Evolutionary conservation across 2,797 vertebrate genomes (phyloP), one percentile per base, ranked within the genome.

Genomic region (Pipistrellus kuhlii): DNA sequence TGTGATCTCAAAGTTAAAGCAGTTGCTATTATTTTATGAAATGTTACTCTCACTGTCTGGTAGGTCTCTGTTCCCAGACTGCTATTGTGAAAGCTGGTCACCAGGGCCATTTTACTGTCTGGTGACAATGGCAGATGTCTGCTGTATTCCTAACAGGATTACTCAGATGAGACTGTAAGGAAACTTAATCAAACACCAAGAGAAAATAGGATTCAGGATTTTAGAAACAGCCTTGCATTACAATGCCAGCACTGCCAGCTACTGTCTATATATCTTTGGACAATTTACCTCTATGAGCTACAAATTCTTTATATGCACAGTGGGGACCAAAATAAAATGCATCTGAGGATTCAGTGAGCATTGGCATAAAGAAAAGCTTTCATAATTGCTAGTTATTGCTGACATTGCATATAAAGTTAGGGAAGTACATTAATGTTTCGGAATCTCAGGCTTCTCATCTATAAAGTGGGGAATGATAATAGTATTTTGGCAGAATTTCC

Each of bases 1-100:
- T 55, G 23, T 59, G 75, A 94, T 88, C 32, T 92, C 71, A 85
- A 90, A 94, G 57, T 90, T 38, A 96, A 92, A 94, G 72, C 13
- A 84, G 18, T 82, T 88, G 75, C 62, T 35, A 30, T 25, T 81
- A 3, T 85, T 53, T 94, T 76, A 87, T 81, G 59, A 96, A 94
- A 88, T 93, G 46, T 46, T 27, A 80, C n/a, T 85, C 35, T 93
- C 32, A n/a, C 32, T 57, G 48, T 62, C 41, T 90, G 68, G 78
- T 55, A 62, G 32, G 6, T n/a, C 84, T 18, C 77, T 85, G 35
- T 59, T 71, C 27, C 53, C 84, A 80, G 44, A 6, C 44, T 75
- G 38, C 68, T 53, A 66, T 35, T 87, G 73, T 93, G 62, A 92
- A 94, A 46, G 46, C 21, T 88, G 38, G 41, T 59, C 48, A 57